Conservation (phyloP, 2,113 vertebrate genomes). For the Chamaetylas fuelleborni region DNA sequence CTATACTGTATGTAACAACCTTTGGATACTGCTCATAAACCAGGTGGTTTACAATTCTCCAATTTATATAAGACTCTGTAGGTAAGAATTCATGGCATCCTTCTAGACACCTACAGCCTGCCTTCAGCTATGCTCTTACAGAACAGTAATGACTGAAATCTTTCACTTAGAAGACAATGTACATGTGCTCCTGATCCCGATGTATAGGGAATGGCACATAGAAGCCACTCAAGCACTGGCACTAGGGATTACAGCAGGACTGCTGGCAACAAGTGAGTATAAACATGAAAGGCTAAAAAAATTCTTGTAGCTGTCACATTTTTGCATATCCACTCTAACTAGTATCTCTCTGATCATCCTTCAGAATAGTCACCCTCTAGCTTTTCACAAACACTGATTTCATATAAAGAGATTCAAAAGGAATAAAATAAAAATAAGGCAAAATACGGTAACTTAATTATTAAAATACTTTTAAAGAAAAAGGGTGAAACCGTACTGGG, state of each 20-base stretch:
- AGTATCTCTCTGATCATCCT: neutral
- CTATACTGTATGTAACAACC: neutral
- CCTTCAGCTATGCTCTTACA: neutral
- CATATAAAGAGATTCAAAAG: neutral
- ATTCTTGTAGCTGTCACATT: neutral
- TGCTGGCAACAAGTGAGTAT: neutral
- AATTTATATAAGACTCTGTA: neutral
- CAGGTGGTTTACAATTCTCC: neutral
- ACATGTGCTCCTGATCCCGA: accelerated
- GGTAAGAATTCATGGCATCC: neutral
- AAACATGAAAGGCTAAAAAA: neutral
- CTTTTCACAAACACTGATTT: neutral
- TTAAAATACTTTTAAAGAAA: neutral
- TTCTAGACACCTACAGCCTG: neutral
- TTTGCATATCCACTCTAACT: neutral
- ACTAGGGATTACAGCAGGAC: neutral
- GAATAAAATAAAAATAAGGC: neutral
- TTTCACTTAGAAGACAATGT: neutral
- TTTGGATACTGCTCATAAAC: neutral
- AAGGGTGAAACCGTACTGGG: neutral
- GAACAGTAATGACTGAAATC: neutral
- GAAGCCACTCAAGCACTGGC: neutral
- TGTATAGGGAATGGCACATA: neutral
- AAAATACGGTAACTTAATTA: neutral
- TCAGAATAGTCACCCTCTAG: neutral